Evolutionary conservation across 2,888 invertebrate species (phyloP).

Genomic region (Pterobdella sp.): DNA sequence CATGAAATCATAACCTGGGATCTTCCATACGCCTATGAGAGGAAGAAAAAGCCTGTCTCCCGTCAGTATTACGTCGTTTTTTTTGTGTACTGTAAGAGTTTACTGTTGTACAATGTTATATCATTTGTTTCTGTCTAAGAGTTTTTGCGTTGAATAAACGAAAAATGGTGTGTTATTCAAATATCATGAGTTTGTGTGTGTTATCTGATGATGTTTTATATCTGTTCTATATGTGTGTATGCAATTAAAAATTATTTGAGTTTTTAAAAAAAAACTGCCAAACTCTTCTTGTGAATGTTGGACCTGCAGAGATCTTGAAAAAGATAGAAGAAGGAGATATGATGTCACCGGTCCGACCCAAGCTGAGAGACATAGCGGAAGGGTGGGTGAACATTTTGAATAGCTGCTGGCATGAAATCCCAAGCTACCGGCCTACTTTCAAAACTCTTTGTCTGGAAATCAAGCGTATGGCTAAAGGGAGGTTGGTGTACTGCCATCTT

Average conservation of each 20-base stretch:
- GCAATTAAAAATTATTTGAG: no score
- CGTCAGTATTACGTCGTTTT: neutral
- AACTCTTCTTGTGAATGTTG: no score
- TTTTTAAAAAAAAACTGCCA: no score
- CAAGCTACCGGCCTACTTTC: slow-evolving; percentile 29
- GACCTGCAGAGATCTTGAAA: slow-evolving; percentile 21
- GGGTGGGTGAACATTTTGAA: slow-evolving; percentile 30
- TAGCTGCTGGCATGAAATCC: slow-evolving; percentile 30
- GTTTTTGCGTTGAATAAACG: no score
- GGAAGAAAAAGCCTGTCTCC: slow-evolving; percentile 12
- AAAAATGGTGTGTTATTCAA: no score
- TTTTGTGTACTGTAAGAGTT: no score
- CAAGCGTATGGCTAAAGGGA: slow-evolving; percentile 17
- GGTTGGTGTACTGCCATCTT: no score
- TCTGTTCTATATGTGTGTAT: no score
- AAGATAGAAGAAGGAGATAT: neutral
- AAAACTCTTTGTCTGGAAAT: slow-evolving; percentile 16
- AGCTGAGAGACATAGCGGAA: slow-evolving; percentile 9
- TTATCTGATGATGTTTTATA: no score
- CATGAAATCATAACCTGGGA: slow-evolving; percentile 25
- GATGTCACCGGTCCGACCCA: slow-evolving; percentile 26
- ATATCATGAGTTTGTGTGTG: no score
- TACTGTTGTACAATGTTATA: no score
- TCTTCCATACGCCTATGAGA: slow-evolving; percentile 15
- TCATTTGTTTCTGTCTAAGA: no score